Evolutionary conservation across 1,140 invertebrate genomes (phyloP).

Genomic region (Babylonia areolata): DNA sequence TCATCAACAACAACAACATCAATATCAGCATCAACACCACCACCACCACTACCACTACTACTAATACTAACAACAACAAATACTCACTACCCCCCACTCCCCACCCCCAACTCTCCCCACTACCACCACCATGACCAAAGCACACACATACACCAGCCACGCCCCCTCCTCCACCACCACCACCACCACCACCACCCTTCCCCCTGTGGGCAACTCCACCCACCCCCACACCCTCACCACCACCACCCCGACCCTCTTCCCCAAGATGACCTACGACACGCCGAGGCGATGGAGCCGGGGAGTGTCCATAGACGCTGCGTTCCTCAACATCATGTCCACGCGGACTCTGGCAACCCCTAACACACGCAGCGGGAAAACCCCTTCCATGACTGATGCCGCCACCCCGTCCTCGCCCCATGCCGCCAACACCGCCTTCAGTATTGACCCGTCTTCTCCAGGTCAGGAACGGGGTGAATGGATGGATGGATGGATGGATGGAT

Average conservation of each 20-base stretch:
- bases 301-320: neutral
- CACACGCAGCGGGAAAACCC: slow-evolving; percentile 9
- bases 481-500: too few relatives aligned
- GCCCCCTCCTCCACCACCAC: too few relatives aligned
- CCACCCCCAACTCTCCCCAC: neutral
- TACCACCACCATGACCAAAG: neutral
- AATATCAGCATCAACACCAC: neutral
- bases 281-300: neutral
- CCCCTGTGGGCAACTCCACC: neutral
- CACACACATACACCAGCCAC: too few relatives aligned
- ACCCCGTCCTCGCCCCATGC: too few relatives aligned
- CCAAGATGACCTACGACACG: neutral
- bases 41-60: neutral
- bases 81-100: neutral
- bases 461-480: neutral
- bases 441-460: too few relatives aligned
- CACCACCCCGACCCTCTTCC: neutral
- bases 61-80: neutral
- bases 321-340: neutral
- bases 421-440: too few relatives aligned
- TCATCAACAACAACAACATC: neutral
- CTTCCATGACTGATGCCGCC: neutral
- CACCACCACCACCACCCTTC: too few relatives aligned
- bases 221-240: neutral
- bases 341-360: neutral